phyloP scores from a whole-genome alignment of 2,888 invertebrate species.

The Troilus luridus region DNA sequence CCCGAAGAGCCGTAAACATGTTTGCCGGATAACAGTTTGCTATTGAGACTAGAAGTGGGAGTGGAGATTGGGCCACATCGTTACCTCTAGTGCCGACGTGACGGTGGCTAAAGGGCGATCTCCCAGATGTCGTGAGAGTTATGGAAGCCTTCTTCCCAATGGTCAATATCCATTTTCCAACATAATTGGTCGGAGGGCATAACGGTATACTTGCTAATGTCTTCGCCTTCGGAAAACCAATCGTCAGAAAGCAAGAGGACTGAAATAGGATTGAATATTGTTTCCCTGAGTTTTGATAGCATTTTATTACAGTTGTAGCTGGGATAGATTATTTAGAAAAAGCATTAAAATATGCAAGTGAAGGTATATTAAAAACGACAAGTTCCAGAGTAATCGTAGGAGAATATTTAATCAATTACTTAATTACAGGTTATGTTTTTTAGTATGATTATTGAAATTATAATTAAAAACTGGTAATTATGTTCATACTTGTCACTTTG shows the following conservation, averaged over 20 bases:
- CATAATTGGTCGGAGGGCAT: slow-evolving; percentile 11
- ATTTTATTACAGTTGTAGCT: no score
- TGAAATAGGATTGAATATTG: no score
- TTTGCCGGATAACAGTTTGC: not conserved
- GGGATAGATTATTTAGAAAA: no score
- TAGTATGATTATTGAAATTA: no score
- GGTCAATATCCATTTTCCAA: slow-evolving; percentile 32
- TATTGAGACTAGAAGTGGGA: not conserved
- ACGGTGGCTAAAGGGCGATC: slow-evolving; percentile 14
- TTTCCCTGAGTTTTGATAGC: no score
- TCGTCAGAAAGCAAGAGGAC: not conserved
- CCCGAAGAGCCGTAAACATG: not conserved
- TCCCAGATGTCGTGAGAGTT: slow-evolving; percentile 24
- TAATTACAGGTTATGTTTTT: no score
- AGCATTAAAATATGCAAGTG: no score
- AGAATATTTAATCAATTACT: no score
- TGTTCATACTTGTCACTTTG: no score
- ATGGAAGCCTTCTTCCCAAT: slow-evolving; percentile 22
- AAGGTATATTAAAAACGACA: no score
- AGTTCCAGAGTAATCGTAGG: no score
- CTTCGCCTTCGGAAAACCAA: not conserved
- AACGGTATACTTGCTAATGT: not conserved
- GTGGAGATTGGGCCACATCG: not conserved
- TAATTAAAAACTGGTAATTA: no score
- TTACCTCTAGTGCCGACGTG: slow-evolving; percentile 24